Percentiles rank a stretch among this genome's conserved stretches.
These are phyloP conservation scores for Drosophila mimetica DNA, from an alignment of 2,888 invertebrate genomes.

Conservation along the genomic window DNA sequence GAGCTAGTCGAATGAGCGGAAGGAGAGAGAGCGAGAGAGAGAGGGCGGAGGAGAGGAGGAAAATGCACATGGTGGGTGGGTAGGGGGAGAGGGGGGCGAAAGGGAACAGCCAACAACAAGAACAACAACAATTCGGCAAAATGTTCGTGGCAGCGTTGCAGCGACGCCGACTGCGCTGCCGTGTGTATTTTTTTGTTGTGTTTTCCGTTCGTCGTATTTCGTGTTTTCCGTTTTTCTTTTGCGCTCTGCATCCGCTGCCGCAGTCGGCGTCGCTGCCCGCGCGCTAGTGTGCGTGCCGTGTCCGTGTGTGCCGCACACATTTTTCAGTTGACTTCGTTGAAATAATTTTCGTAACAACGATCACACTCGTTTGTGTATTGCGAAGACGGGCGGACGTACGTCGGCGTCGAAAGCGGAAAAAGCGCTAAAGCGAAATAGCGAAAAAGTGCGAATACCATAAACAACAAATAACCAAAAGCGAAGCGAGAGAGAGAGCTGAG, in stretches of 20 bases:
- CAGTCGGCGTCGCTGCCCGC: conserved; percentile 40
- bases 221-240: conserved; percentile 62
- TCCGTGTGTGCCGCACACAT: conserved; percentile 57
- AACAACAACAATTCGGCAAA: conserved; percentile 65
- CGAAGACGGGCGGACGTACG: conserved; percentile 76
- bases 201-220: conserved; percentile 50
- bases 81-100: conserved; percentile 6
- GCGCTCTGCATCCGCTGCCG: conserved; percentile 51
- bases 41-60: conserved; percentile 24
- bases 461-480: background rate
- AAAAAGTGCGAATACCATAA: conserved; percentile 17
- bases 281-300: conserved; percentile 21
- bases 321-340: conserved; percentile 80
- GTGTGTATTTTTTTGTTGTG: conserved; percentile 48
- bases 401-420: conserved; percentile 47
- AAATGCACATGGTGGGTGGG: conserved; percentile 30
- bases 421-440: conserved; percentile 33
- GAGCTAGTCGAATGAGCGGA: conserved; percentile 24
- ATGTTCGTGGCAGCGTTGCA: conserved; percentile 59
- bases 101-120: conserved; percentile 23
- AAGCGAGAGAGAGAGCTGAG: conserved; percentile 10
- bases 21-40: background rate
- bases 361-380: conserved; percentile 84
- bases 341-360: conserved; percentile 82
- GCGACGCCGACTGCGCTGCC: conserved; percentile 43